phyloP scores from a whole-genome alignment of 2,888 invertebrate genomes.

The Orgyia antiqua region DNA sequence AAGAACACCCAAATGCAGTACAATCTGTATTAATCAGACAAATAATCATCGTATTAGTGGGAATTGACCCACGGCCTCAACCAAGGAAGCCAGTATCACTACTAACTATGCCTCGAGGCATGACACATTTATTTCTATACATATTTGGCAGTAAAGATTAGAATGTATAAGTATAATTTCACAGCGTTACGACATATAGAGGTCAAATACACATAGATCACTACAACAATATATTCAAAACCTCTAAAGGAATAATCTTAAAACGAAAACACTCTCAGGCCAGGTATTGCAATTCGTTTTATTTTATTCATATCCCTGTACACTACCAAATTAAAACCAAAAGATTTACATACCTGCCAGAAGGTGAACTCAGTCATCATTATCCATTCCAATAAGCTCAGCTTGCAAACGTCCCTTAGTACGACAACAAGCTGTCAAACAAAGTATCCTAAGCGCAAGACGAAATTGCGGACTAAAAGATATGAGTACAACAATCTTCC shows the following conservation, averaged over 20 bases:
- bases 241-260: neutral
- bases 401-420: constrained; percentile 90
- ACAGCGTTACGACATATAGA: constrained; percentile 7
- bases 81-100: too few species aligned
- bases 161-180: constrained; percentile 5
- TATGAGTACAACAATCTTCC: constrained; percentile 95
- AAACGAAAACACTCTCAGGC: too few species aligned
- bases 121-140: too few species aligned
- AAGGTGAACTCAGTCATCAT: constrained; percentile 82
- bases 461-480: constrained; percentile 96
- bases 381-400: constrained; percentile 91
- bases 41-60: too few species aligned
- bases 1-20: too few species aligned
- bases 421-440: constrained; percentile 92
- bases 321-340: too few species aligned
- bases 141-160: neutral
- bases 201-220: neutral
- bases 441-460: constrained; percentile 90
- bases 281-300: constrained; percentile 19
- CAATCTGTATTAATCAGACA: too few species aligned
- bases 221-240: neutral
- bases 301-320: constrained; percentile 3
- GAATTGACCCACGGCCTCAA: too few species aligned
- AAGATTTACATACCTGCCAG: constrained; percentile 30
- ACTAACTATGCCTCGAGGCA: too few species aligned